phyloP scores from a whole-genome alignment of 2,888 invertebrate species.

The Catocala fraxini region DNA sequence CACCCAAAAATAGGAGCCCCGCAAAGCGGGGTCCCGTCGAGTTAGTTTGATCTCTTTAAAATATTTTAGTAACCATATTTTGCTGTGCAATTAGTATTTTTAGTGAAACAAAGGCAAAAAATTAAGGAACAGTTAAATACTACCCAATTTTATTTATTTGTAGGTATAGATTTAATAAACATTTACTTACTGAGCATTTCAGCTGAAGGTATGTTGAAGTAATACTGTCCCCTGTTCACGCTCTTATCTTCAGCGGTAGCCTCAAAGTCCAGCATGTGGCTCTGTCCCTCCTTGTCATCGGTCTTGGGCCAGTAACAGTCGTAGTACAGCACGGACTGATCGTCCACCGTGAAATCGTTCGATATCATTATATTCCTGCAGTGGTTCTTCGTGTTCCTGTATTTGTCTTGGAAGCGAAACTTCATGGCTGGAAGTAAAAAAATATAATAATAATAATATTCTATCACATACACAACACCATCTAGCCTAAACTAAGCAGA shows the following conservation, averaged over 20 bases:
- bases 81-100: too few relatives aligned
- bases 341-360: conserved; percentile 72
- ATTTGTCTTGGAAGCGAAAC: conserved; percentile 75
- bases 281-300: conserved; percentile 69
- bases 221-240: conserved; percentile 75
- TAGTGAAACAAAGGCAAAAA: too few relatives aligned
- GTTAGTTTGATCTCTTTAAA: too few relatives aligned
- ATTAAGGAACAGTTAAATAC: too few relatives aligned
- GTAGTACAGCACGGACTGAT: conserved; percentile 78
- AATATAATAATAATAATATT: too few relatives aligned
- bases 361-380: conserved; percentile 78
- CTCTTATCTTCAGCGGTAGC: conserved; percentile 69
- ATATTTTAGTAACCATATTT: too few relatives aligned
- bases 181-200: conserved; percentile 78
- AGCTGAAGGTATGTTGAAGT: conserved; percentile 78
- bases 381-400: conserved; percentile 63
- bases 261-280: conserved; percentile 78
- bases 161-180: background rate
- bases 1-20: too few relatives aligned
- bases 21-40: too few relatives aligned
- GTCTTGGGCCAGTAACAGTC: conserved; percentile 79
- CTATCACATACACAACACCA: too few relatives aligned
- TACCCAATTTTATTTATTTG: too few relatives aligned
- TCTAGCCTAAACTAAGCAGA: too few relatives aligned
- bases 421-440: conserved; percentile 73